A percentile compares a stretch with the other conserved stretches of the same genome.
Conservation (phyloP, 2,888 invertebrate genomes). For the Amorpha juglandis region DNA sequence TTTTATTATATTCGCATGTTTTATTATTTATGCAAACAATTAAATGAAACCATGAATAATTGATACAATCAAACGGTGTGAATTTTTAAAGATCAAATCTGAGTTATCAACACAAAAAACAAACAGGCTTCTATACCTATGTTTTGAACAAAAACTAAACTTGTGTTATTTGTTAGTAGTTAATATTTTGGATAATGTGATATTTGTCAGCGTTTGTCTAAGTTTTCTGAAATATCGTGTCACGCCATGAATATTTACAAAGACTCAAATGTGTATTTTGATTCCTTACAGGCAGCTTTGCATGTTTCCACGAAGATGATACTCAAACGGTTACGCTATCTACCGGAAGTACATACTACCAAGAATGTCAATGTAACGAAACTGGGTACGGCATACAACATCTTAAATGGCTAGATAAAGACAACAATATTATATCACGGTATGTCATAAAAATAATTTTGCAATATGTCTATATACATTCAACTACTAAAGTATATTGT, state of each 20-base stretch:
- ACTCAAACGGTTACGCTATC: conserved; percentile 42
- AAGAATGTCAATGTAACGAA: conserved; percentile 62
- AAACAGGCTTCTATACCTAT: too few species aligned
- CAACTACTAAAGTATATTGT: conserved; percentile 62
- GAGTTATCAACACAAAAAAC: too few species aligned
- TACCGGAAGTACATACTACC: conserved; percentile 58
- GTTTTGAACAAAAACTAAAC: too few species aligned
- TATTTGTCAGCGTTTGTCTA: background rate
- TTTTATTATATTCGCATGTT: too few species aligned
- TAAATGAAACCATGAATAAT: too few species aligned
- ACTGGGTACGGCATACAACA: conserved; percentile 43
- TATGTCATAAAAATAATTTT: conserved; percentile 51
- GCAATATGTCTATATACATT: background rate
- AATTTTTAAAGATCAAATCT: too few species aligned
- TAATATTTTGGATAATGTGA: too few species aligned
- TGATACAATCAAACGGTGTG: too few species aligned
- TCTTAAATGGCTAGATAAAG: conserved; percentile 61
- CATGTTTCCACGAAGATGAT: conserved; percentile 58
- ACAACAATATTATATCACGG: conserved; percentile 56
- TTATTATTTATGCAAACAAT: too few species aligned
- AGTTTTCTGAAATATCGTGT: background rate
- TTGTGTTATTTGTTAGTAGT: too few species aligned
- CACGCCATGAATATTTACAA: background rate
- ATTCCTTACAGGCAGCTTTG: conserved; percentile 55
- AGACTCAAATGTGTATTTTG: background rate